Conservation (phyloP, 2,797 vertebrate genomes). For the Cynodonichthys magdalenae region DNA sequence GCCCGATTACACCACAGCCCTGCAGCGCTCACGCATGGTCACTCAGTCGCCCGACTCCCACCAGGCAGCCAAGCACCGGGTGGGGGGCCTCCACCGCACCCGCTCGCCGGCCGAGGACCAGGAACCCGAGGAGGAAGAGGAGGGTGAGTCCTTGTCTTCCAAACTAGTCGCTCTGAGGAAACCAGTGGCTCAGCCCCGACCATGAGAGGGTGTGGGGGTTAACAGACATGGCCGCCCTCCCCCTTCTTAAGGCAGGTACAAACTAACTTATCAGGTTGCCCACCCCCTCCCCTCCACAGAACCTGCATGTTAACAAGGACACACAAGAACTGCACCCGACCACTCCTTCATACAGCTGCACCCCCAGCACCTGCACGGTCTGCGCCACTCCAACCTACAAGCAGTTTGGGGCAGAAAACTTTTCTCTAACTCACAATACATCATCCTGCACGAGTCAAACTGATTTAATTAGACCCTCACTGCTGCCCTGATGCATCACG, state of each 20-base stretch:
- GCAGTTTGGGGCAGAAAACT: background rate
- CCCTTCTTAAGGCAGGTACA: slow-evolving; percentile 2
- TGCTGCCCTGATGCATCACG: slow-evolving; percentile 29
- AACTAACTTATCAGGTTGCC: slow-evolving; percentile 50
- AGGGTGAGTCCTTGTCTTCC: slow-evolving; percentile 87
- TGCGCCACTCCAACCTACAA: slow-evolving; percentile 49
- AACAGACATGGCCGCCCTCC: slow-evolving; percentile 68
- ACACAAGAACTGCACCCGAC: slow-evolving; percentile 52
- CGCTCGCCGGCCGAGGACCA: slow-evolving; percentile 86
- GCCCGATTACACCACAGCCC: slow-evolving; percentile 95
- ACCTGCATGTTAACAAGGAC: slow-evolving; percentile 73
- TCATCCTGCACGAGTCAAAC: slow-evolving; percentile 70
- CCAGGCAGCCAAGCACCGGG: slow-evolving; percentile 68
- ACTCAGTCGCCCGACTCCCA: slow-evolving; percentile 89
- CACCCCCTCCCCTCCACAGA: slow-evolving; percentile 44
- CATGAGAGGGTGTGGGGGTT: slow-evolving; percentile 75
- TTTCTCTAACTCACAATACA: slow-evolving; percentile 35
- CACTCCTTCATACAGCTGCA: slow-evolving; percentile 32
- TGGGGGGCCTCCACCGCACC: slow-evolving; percentile 75
- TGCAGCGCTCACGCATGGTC: slow-evolving; percentile 96
- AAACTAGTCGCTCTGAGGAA: slow-evolving; percentile 85
- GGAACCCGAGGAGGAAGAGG: slow-evolving; percentile 86
- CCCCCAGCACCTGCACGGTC: slow-evolving; percentile 34
- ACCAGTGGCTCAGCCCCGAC: slow-evolving; percentile 75
- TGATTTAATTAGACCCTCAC: slow-evolving; percentile 35